phyloP scores from a whole-genome alignment of 2,797 vertebrate genomes.

The Melopsittacus undulatus region DNA sequence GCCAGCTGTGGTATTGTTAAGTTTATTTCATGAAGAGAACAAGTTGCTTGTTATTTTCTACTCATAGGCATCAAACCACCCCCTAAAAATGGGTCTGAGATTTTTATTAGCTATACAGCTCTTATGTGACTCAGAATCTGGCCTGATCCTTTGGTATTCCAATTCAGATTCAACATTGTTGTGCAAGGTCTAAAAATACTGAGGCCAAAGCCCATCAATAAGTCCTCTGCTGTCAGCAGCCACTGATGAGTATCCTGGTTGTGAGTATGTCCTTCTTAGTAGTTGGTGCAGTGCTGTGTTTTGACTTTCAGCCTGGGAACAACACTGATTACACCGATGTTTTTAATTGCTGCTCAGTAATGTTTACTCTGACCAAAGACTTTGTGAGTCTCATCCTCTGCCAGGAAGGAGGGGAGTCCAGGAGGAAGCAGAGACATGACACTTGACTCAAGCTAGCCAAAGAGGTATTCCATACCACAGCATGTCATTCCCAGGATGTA shows the following conservation, averaged over 20 bases:
- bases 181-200: neutral
- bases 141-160: neutral
- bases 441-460: too few relatives aligned
- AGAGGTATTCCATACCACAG: too few relatives aligned
- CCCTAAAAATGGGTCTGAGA: neutral
- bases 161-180: neutral
- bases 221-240: neutral
- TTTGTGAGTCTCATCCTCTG: too few relatives aligned
- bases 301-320: too few relatives aligned
- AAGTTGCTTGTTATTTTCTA: neutral
- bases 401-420: too few relatives aligned
- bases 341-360: too few relatives aligned
- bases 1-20: rapidly evolving
- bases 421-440: too few relatives aligned
- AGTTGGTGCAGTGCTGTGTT: too few relatives aligned
- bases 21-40: neutral
- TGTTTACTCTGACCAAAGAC: too few relatives aligned
- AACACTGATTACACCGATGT: too few relatives aligned
- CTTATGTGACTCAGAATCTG: neutral
- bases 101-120: neutral
- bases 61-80: neutral
- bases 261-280: too few relatives aligned
- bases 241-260: neutral
- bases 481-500: too few relatives aligned
- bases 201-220: neutral